phyloP scores from a whole-genome alignment of 1,140 invertebrate genomes.

The Hyles vespertilio region DNA sequence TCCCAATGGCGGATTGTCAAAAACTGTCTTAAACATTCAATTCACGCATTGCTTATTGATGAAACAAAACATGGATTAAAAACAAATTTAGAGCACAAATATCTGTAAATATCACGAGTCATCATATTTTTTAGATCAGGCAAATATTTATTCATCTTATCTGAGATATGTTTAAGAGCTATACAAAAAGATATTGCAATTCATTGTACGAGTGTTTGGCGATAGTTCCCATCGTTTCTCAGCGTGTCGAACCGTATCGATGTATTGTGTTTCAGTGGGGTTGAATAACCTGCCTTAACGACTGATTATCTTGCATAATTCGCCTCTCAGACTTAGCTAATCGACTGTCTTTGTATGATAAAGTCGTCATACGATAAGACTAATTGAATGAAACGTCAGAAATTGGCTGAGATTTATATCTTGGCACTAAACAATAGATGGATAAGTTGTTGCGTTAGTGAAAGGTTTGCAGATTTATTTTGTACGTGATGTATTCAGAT shows the following conservation, averaged over 20 bases:
- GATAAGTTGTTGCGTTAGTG: not conserved
- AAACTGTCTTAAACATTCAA: too few species aligned
- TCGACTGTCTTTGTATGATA: constrained; percentile 20
- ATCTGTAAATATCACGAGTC: too few species aligned
- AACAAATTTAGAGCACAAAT: too few species aligned
- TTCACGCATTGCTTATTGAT: too few species aligned
- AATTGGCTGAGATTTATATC: constrained; percentile 1
- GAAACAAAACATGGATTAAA: too few species aligned
- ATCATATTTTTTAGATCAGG: constrained; percentile 5
- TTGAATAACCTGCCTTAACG: constrained; percentile 53
- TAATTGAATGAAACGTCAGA: not conserved
- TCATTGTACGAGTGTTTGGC: constrained; percentile 5
- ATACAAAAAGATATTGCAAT: constrained; percentile 29
- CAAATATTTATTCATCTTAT: constrained; percentile 22
- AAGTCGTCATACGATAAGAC: constrained; percentile 5
- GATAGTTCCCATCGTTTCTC: too few species aligned
- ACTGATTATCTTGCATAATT: constrained; percentile 35
- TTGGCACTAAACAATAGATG: not conserved
- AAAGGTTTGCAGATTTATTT: too few species aligned
- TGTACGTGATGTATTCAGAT: too few species aligned
- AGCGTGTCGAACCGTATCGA: too few species aligned
- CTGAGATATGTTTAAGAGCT: constrained; percentile 9
- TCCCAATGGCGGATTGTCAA: too few species aligned
- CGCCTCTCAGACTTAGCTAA: constrained; percentile 13
- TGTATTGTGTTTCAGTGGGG: constrained; percentile 27